Conservation (phyloP, 1,140 invertebrate species). For the Hormaphis cornu region DNA sequence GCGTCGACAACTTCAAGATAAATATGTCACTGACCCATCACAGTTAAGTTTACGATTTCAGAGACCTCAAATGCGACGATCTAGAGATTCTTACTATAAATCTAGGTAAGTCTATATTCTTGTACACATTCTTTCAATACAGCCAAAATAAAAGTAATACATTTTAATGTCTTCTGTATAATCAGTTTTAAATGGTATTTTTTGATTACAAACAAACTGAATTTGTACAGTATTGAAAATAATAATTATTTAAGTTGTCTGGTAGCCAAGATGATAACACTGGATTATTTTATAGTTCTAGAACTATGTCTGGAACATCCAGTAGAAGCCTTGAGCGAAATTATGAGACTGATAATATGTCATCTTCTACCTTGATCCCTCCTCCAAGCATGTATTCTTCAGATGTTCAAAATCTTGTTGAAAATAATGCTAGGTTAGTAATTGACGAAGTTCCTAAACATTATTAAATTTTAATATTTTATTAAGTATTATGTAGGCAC, state of each 20-base stretch:
- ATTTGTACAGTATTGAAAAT: too few relatives aligned
- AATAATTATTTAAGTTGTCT: constrained; percentile 4
- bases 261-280: constrained; percentile 23
- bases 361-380: constrained; percentile 2
- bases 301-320: constrained; percentile 6
- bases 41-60: constrained; percentile 64
- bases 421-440: constrained; percentile 22
- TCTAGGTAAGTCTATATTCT: constrained; percentile 12
- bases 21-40: constrained; percentile 63
- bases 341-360: constrained; percentile 20
- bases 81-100: constrained; percentile 24
- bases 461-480: neutral
- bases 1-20: constrained; percentile 56
- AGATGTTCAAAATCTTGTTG: constrained; percentile 18
- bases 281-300: constrained; percentile 10
- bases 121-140: neutral
- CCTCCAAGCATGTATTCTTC: constrained; percentile 22
- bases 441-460: too few relatives aligned
- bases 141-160: neutral
- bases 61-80: constrained; percentile 47
- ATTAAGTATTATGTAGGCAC: neutral
- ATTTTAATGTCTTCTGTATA: neutral
- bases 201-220: too few relatives aligned
- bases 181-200: too few relatives aligned
- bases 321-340: constrained; percentile 28